Conservation (phyloP, 2,113 vertebrate genomes). For the Empidonax alnorum region DNA sequence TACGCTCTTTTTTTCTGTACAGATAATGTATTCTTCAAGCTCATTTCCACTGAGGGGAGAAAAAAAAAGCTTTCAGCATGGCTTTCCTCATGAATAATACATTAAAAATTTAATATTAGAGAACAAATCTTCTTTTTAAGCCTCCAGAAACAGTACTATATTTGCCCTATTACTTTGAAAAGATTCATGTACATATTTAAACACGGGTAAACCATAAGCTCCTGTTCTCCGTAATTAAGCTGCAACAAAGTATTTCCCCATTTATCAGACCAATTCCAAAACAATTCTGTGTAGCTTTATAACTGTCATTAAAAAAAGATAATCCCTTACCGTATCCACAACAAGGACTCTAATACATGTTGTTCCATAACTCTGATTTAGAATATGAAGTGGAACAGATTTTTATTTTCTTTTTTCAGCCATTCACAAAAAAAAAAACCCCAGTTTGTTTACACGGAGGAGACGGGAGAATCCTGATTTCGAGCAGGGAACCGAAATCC, state of each 20-base stretch:
- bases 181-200: slow-evolving; percentile 2
- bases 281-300: not conserved
- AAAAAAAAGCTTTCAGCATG: slow-evolving; percentile 26
- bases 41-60: not conserved
- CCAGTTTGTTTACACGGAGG: rapidly evolving
- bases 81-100: slow-evolving; percentile 47
- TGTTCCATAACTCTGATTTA: not conserved
- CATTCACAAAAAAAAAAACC: not conserved
- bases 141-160: slow-evolving; percentile 16
- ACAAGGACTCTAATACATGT: not conserved
- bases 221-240: not conserved
- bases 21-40: slow-evolving; percentile 29
- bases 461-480: not conserved
- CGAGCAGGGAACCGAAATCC: not conserved
- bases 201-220: not conserved
- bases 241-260: not conserved
- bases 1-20: not conserved
- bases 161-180: slow-evolving; percentile 31
- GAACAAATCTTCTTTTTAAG: slow-evolving; percentile 42
- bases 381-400: not conserved
- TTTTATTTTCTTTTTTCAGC: not conserved
- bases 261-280: not conserved
- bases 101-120: slow-evolving; percentile 24
- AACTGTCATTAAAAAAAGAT: not conserved
- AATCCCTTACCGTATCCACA: not conserved